Conservation (phyloP, 2,888 invertebrate species). For the Athripsodes cinereus region DNA sequence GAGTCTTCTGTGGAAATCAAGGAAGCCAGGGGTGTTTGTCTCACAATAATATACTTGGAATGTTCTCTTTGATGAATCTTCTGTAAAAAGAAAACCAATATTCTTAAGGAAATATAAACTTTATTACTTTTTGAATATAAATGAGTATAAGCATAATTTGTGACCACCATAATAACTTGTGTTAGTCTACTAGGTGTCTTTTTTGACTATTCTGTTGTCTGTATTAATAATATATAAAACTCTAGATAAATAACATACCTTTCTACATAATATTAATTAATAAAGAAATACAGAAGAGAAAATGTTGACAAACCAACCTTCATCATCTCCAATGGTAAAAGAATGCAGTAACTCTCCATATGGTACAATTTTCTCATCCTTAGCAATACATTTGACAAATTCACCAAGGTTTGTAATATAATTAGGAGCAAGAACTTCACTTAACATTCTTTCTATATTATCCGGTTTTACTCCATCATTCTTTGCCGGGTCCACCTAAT, state of each 20-base stretch:
- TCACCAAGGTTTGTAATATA: slow-evolving; percentile 66
- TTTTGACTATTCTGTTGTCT: too few relatives aligned
- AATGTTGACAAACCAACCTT: too few relatives aligned
- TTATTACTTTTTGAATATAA: too few relatives aligned
- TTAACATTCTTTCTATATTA: slow-evolving; percentile 63
- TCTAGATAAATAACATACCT: too few relatives aligned
- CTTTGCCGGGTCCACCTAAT: slow-evolving; percentile 49
- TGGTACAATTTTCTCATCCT: slow-evolving; percentile 72
- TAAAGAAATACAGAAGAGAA: background rate
- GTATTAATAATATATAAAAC: too few relatives aligned
- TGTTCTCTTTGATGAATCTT: slow-evolving; percentile 34
- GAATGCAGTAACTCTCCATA: slow-evolving; percentile 63
- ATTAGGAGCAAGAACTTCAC: slow-evolving; percentile 63
- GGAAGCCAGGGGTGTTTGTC: slow-evolving; percentile 64
- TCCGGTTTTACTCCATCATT: slow-evolving; percentile 63
- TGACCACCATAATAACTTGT: too few relatives aligned
- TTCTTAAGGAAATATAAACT: too few relatives aligned
- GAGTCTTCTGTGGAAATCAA: slow-evolving; percentile 72
- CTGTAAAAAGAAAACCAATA: too few relatives aligned
- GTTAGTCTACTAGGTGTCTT: too few relatives aligned
- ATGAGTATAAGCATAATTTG: too few relatives aligned
- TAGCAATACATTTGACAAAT: slow-evolving; percentile 61
- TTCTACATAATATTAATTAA: background rate
- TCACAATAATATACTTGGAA: slow-evolving; percentile 82
- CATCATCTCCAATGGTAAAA: slow-evolving; percentile 41